Conservation (phyloP, 2,797 vertebrate genomes). For the Chelonia mydas region DNA sequence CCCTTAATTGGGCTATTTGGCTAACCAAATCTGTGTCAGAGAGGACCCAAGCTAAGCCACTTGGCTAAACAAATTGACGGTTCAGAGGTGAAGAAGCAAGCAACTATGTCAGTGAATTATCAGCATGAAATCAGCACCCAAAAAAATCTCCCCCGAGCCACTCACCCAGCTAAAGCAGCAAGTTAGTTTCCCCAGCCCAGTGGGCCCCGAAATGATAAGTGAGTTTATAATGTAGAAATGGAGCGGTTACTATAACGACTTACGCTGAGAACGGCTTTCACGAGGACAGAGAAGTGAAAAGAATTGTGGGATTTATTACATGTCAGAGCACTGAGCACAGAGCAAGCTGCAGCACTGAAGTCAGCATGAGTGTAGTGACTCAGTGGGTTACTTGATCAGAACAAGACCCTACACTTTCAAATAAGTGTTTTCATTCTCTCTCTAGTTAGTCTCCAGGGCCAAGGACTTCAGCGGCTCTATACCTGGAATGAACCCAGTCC, state of each 20-base stretch:
- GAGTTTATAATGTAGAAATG: not conserved
- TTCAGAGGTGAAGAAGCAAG: not conserved
- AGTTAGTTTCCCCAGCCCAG: not conserved
- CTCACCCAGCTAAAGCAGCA: not conserved
- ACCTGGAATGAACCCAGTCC: not conserved
- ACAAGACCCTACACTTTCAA: constrained; percentile 7
- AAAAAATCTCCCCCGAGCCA: not conserved
- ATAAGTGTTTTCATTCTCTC: not conserved
- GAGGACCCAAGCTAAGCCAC: not conserved
- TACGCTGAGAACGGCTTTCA: not conserved
- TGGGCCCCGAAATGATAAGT: not conserved
- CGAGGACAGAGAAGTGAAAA: not conserved
- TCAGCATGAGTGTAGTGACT: not conserved
- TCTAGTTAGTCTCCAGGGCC: not conserved
- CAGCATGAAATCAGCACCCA: not conserved
- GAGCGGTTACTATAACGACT: no score
- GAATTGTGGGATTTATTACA: not conserved
- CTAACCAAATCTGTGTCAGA: not conserved
- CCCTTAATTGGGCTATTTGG: not conserved
- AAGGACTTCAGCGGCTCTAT: not conserved
- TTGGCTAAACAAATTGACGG: not conserved
- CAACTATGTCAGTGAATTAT: not conserved
- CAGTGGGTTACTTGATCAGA: not conserved
- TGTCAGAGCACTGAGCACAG: not conserved
- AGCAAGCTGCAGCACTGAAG: not conserved